Evolutionary conservation across 1,140 invertebrate species (phyloP), one percentile per base, ranked within the genome.

Genomic region (Cyclina sinensis): DNA sequence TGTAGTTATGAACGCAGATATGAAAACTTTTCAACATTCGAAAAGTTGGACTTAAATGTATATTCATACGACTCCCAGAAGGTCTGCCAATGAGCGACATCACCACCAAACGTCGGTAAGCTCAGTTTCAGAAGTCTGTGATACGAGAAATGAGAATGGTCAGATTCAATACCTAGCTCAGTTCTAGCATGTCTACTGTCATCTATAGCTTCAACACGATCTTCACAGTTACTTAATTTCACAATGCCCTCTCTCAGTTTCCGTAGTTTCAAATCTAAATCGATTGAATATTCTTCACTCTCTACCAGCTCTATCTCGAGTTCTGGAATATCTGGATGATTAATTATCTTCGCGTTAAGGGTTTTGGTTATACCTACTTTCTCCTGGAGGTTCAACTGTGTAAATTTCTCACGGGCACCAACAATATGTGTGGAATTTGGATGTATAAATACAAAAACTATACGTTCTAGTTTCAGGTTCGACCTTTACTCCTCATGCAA

Each of bases 11-110:
- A 37, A 24, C 48, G 30, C n/a, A 86, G 27, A 27, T 86, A 76
- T 12, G 30, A 62, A 27, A 86, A 62, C 30, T 76, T 76, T 48
- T 86, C 48, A 0, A 86, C 83, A 48, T 76, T 39, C 11, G 85
- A 70, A 7, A 87, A 57, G 21, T 46, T 76, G 11, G 24, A 51
- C 39, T 86, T 70, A 9, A 86, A 48, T 11, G 83, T 24, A 21
- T 70, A 73, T 32, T 86, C 70, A 51, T 76, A 86, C 21, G 68
- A 86, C 35, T 86, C 83, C 83, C 83, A 86, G 30, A 86, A 86
- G 12, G 68, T 30, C 39, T 86, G 83, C 65, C 83, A 86, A 37
- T 37, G 16, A 21, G 30, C 24, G 43, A 86, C 32, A 39, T 86
- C 11, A 24, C 83, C 70, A 59, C 62, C 51, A 37, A 81, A 81